These are phyloP conservation scores for Metallyticus violacea DNA, from an alignment of 2,888 invertebrate genomes.

Conservation along the genomic window DNA sequence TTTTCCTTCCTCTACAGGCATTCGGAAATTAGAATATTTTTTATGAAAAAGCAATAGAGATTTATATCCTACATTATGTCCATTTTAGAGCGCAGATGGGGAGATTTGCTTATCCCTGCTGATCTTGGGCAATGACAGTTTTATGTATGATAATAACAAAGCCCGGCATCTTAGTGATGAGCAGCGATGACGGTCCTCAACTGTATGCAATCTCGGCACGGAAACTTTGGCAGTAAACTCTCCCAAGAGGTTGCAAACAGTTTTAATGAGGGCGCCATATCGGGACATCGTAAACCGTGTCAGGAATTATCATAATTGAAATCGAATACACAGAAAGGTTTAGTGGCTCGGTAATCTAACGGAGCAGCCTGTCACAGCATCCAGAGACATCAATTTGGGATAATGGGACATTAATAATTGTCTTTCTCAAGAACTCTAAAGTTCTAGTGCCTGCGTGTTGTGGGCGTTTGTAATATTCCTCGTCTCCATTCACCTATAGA, in stretches of 20 bases:
- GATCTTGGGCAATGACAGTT: neutral
- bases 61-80: neutral
- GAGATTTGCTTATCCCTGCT: neutral
- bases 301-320: neutral
- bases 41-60: neutral
- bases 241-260: neutral
- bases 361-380: neutral
- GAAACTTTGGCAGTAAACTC: neutral
- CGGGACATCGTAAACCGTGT: neutral
- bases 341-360: neutral
- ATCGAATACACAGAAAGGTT: neutral
- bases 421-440: too few relatives aligned
- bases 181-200: neutral
- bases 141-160: neutral
- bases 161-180: neutral
- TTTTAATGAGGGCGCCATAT: neutral
- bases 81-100: neutral
- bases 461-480: too few relatives aligned
- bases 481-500: too few relatives aligned
- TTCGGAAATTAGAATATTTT: neutral
- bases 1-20: neutral
- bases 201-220: too few relatives aligned
- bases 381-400: neutral
- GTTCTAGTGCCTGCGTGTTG: too few relatives aligned
- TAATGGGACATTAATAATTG: too few relatives aligned